A percentile compares a stretch with the other conserved stretches of the same genome.
Conservation (phyloP, 2,113 vertebrate genomes). For the Eupsittula cactorum region DNA sequence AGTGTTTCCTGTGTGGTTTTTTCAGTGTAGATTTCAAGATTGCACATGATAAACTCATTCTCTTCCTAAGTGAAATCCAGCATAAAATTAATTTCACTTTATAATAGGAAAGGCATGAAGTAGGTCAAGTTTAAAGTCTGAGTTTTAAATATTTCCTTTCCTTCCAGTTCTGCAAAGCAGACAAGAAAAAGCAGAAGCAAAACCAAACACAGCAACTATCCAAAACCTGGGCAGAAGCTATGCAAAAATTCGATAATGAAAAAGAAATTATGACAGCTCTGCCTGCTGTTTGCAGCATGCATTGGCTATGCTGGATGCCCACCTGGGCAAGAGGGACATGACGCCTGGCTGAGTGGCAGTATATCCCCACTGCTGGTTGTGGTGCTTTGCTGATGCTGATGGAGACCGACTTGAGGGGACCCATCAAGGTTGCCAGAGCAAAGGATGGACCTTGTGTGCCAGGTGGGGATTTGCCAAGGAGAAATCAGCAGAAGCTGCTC, state of each 20-base stretch:
- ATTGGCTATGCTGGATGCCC: not conserved
- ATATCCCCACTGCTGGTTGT: accelerated
- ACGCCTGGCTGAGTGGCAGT: not conserved
- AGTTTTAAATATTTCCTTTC: not conserved
- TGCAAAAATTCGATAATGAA: not conserved
- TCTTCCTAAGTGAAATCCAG: not conserved
- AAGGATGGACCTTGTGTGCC: accelerated
- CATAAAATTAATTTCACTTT: not conserved
- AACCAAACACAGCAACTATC: not conserved
- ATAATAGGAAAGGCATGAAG: not conserved
- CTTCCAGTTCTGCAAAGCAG: not conserved
- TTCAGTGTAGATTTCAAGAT: not conserved
- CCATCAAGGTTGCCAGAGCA: not conserved
- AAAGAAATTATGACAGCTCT: not conserved
- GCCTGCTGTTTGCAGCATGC: not conserved
- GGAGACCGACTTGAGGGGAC: not conserved
- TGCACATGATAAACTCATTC: not conserved
- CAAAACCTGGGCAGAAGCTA: not conserved
- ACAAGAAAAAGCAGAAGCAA: not conserved
- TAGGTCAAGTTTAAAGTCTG: not conserved
- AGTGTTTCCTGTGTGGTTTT: not conserved
- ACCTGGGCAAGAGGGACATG: not conserved
- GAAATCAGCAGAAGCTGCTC: not conserved
- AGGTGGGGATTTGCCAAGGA: not conserved
- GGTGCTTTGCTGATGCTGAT: not conserved